Evolutionary conservation across 2,888 invertebrate species (phyloP).

Genomic region (Flexamia atlantica): DNA sequence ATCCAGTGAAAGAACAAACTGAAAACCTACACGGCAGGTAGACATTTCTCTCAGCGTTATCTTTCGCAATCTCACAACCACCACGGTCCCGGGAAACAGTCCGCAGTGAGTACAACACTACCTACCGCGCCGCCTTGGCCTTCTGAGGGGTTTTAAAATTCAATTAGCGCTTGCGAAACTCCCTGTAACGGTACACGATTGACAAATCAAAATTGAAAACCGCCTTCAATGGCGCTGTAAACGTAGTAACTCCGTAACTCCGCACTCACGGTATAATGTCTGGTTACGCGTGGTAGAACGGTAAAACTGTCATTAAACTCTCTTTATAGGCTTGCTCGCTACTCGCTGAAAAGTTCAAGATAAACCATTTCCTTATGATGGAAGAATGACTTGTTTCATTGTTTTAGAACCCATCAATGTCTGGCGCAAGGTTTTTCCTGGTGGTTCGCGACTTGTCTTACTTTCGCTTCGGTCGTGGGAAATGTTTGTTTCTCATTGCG

Average conservation of each 20-base stretch:
- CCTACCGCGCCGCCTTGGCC: conserved; percentile 11
- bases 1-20: too few species aligned
- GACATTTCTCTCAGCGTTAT: too few species aligned
- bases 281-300: background rate
- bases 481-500: too few species aligned
- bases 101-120: too few species aligned
- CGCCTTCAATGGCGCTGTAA: background rate
- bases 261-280: background rate
- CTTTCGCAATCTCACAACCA: too few species aligned
- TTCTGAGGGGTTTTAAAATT: conserved; percentile 49
- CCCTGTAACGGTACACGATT: conserved; percentile 46
- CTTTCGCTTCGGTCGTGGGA: background rate
- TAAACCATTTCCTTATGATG: conserved; percentile 56
- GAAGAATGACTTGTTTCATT: conserved; percentile 57
- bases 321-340: conserved; percentile 51
- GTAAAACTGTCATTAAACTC: conserved; percentile 50
- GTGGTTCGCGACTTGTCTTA: conserved; percentile 13
- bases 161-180: conserved; percentile 40
- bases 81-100: too few species aligned
- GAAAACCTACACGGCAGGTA: too few species aligned
- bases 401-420: conserved; percentile 52
- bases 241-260: too few species aligned
- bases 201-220: conserved; percentile 55
- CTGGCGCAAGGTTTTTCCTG: conserved; percentile 43
- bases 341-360: conserved; percentile 57